Evolutionary conservation across 2,888 invertebrate genomes (phyloP), one percentile per base, ranked within the genome.

Genomic region (Xanthorhoe spadicearia): DNA sequence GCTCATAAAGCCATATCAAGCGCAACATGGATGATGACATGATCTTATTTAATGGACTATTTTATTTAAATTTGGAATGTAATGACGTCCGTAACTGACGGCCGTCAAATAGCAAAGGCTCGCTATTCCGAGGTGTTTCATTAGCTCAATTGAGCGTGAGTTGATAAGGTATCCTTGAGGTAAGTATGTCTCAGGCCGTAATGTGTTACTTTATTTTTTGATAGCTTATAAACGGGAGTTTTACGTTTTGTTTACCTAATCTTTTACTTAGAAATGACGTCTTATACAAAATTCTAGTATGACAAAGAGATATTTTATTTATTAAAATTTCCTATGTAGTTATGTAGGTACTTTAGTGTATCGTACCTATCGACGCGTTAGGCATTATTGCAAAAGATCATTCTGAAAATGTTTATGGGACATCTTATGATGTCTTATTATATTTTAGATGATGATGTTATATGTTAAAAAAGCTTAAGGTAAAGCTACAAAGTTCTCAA

Each of bases 111-210:
- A 43, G 43, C 43, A 43, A 13, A 2, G 17, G 48, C 48, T 57
- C 61, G 57, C 54, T 61, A 61, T 62, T 61, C 49, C 28, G 76
- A 77, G 78, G 79, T 82, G 80, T 78, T 74, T 77, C 80, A 78
- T 79, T 81, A 77, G 74, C 72, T 75, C 82, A 83, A 83, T 83
- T 82, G 83, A 73, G 77, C 69, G 83, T 77, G 74, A 79, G 68
- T 60, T 53, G 83, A 83, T 83, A 83, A 77, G 77, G 62, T 69
- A 70, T 61, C 59, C 66, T 67, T 68, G 70, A 72, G 70, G 73
- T 71, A 62, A 66, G 67, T 69, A 48, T 64, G 73, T 68, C 69
- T 61, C 64, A 48, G 68, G 52, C 53, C 57, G 64, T 68, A 53
- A 64, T 54, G 64, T 60, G 59, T 55, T 18, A 49, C 60, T 60